Base-by-base conservation (phyloP, 2,113 vertebrate species). In the Sciurus niger region DNA sequence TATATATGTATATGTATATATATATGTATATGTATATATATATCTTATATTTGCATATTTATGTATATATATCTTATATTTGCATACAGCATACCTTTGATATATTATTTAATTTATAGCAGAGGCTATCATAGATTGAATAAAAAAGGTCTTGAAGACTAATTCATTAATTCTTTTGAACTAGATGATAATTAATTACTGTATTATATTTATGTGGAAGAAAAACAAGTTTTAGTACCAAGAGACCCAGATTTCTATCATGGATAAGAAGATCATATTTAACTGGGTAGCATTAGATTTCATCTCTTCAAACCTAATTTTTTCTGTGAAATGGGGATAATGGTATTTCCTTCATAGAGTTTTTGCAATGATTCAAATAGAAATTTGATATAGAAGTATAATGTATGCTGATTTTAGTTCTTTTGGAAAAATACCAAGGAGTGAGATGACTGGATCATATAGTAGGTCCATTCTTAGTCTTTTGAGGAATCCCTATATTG, bases 231-330 rank as follows among this genome's bases (percentile, higher is more conserved):
- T 72, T 60, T 90, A 85, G 25, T 58, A 60, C 65, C 16, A 76
- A 76, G 93, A 80, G 48, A 76, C 20, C 25, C 51, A 83, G 60
- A 67, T 58, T 74, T 87, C 46, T 46, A 77, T 40, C 10, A 22
- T 82, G 60, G 58, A 30, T 82, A 3, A 4, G 30, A 63, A 89
- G 58, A 73, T 14, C 34, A 84, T 72, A 63, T 68, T 84, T 77
- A 93, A 88, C 12, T 72, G 48, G 65, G 48, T 74, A n/a, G 55
- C 53, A 48, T 82, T 34, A 86, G 58, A 77, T 12, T 92, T 92
- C 8, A 74, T 73, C 34, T 89, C 58, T 85, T 24, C 55, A 30
- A 55, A 32, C 12, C 17, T 51, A 12, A 48, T 72, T 85, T 94
- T 43, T 28, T 94, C 55, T 58, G 7, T 58, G 22, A 58, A 58